Evolutionary conservation across 2,888 invertebrate genomes (phyloP).

Genomic region (Lutraria lutraria): DNA sequence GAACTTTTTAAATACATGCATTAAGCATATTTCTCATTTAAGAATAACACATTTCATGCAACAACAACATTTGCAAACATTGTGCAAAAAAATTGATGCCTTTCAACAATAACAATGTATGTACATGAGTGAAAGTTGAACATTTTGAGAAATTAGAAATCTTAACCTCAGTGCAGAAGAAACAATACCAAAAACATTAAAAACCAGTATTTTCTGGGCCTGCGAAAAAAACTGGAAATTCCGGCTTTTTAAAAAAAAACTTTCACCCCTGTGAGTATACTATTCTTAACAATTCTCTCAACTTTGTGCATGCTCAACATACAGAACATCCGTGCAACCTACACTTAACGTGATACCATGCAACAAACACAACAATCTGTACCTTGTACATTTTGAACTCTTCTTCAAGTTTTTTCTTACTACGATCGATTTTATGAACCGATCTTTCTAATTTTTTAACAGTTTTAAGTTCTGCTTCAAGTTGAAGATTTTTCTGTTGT

Average conservation of each 20-base stretch:
- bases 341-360: constrained; percentile 28
- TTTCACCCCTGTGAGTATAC: neutral
- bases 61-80: neutral
- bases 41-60: neutral
- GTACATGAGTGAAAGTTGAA: too few relatives aligned
- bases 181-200: too few relatives aligned
- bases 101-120: neutral
- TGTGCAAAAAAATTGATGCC: neutral
- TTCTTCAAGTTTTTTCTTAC: constrained; percentile 77
- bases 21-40: too few relatives aligned
- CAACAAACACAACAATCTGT: constrained; percentile 44
- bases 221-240: too few relatives aligned
- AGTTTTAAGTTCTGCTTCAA: constrained; percentile 76
- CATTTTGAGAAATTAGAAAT: too few relatives aligned
- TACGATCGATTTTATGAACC: constrained; percentile 75
- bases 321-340: constrained; percentile 29
- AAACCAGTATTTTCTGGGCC: too few relatives aligned
- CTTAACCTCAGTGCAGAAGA: too few relatives aligned
- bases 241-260: too few relatives aligned
- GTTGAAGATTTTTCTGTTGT: constrained; percentile 75
- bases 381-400: constrained; percentile 78
- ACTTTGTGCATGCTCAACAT: neutral
- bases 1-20: too few relatives aligned
- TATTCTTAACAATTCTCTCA: neutral
- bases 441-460: constrained; percentile 74